These are phyloP conservation scores for Rafetus swinhoei DNA, from an alignment of 2,113 vertebrate genomes.

Conservation along the genomic window DNA sequence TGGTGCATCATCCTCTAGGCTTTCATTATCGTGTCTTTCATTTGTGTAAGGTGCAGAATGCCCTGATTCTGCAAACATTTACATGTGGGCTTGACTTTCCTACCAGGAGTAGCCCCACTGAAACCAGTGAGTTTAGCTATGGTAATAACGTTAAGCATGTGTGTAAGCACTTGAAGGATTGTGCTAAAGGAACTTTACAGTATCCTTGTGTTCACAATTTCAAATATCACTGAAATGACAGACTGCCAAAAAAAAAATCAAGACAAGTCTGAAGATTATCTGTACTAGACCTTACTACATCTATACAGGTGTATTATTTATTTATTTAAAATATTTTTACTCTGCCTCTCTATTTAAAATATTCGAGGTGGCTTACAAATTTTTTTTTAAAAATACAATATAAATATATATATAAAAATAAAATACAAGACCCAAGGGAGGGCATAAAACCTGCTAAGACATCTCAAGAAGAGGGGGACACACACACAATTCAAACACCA, in stretches of 20 bases:
- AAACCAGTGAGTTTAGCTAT: slow-evolving; percentile 21
- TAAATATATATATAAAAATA: no score
- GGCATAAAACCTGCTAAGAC: no score
- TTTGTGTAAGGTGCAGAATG: slow-evolving; percentile 20
- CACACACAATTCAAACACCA: no score
- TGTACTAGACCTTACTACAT: neutral
- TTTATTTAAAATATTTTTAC: no score
- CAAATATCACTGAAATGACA: neutral
- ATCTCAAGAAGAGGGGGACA: no score
- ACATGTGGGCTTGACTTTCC: neutral
- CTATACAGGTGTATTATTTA: no score
- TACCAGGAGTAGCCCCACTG: slow-evolving; percentile 1
- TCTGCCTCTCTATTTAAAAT: no score
- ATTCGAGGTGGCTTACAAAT: no score
- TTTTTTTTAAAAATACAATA: no score
- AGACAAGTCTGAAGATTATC: neutral
- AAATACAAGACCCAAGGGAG: no score
- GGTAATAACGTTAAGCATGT: slow-evolving; percentile 8
- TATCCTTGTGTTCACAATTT: neutral
- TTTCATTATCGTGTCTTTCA: neutral
- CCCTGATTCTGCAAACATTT: slow-evolving; percentile 20
- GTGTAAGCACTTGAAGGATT: slow-evolving; percentile 39
- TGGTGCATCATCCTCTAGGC: neutral
- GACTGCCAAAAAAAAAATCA: neutral
- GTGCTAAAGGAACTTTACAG: neutral